A percentile compares a stretch with the other conserved stretches of the same genome.
phyloP scores from a whole-genome alignment of 1,140 invertebrate genomes.

The Drosophila guanche region DNA sequence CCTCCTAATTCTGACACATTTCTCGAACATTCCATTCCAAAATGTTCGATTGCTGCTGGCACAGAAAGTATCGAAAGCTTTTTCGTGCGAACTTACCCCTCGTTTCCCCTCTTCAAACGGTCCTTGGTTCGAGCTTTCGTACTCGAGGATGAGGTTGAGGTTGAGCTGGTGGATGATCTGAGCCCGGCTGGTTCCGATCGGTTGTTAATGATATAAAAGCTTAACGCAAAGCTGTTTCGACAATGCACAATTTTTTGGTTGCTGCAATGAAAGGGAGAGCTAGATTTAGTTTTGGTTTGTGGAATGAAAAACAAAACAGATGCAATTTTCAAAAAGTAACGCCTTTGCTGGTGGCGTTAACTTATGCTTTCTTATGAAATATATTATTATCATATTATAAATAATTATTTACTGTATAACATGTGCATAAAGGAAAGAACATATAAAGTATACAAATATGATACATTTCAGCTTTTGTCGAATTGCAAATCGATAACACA shows the following conservation, averaged over 20 bases:
- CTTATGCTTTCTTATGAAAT: neutral
- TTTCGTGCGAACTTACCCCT: too few species aligned
- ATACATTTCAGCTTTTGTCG: too few species aligned
- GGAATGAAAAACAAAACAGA: neutral
- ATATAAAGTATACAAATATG: too few species aligned
- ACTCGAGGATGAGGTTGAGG: conserved; percentile 30
- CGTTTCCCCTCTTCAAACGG: conserved; percentile 38
- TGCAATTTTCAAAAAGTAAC: too few species aligned
- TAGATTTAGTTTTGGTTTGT: neutral
- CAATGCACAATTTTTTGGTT: conserved; percentile 49
- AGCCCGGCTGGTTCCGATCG: conserved; percentile 24
- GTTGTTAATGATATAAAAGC: conserved; percentile 28
- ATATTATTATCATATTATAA: too few species aligned
- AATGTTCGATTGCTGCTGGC: conserved; percentile 1
- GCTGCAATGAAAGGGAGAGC: conserved; percentile 33
- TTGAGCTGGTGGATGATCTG: conserved; percentile 32
- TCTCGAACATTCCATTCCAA: too few species aligned
- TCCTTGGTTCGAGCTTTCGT: conserved; percentile 59
- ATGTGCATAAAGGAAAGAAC: too few species aligned
- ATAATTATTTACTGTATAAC: too few species aligned
- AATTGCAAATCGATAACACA: too few species aligned
- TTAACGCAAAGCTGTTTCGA: conserved; percentile 40
- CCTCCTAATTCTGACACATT: too few species aligned
- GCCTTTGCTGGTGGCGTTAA: neutral
- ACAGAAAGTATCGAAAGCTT: too few species aligned